Evolutionary conservation across 2,113 vertebrate genomes (phyloP).

Genomic region (Candoia aspera): DNA sequence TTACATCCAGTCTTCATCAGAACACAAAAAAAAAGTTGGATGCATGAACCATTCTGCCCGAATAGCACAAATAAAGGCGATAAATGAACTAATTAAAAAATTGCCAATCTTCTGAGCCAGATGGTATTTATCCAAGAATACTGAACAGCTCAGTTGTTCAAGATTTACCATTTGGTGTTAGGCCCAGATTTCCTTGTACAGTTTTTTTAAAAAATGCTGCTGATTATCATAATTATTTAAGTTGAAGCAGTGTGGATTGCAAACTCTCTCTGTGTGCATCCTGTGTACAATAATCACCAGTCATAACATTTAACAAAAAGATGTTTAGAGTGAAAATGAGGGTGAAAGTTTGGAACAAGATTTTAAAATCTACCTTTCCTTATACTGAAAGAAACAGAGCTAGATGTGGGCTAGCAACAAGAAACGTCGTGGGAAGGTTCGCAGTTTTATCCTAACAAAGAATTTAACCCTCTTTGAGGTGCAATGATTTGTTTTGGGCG

Average conservation of each 20-base stretch:
- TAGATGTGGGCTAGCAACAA: slow-evolving; percentile 22
- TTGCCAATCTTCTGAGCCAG: background rate
- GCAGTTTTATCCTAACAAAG: slow-evolving; percentile 51
- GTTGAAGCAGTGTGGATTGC: background rate
- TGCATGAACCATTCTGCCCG: background rate
- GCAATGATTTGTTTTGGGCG: slow-evolving; percentile 46
- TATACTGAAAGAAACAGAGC: slow-evolving; percentile 17
- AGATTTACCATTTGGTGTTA: slow-evolving; percentile 11
- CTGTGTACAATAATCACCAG: background rate
- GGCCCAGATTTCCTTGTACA: background rate
- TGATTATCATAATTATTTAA: slow-evolving; percentile 29
- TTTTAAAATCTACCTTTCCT: slow-evolving; percentile 11
- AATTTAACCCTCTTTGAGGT: slow-evolving; percentile 29
- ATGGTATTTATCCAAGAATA: background rate
- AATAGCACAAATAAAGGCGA: background rate
- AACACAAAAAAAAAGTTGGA: background rate
- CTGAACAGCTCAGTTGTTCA: slow-evolving; percentile 1
- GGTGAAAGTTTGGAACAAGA: slow-evolving; percentile 33
- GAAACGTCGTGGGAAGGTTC: slow-evolving; percentile 32
- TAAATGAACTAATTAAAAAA: slow-evolving; percentile 16
- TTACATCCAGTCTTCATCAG: background rate
- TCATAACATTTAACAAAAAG: background rate
- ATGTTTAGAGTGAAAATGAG: slow-evolving; percentile 24
- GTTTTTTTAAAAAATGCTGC: background rate
- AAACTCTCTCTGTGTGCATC: background rate